phyloP scores from a whole-genome alignment of 2,113 vertebrate genomes.

The Numida meleagris region DNA sequence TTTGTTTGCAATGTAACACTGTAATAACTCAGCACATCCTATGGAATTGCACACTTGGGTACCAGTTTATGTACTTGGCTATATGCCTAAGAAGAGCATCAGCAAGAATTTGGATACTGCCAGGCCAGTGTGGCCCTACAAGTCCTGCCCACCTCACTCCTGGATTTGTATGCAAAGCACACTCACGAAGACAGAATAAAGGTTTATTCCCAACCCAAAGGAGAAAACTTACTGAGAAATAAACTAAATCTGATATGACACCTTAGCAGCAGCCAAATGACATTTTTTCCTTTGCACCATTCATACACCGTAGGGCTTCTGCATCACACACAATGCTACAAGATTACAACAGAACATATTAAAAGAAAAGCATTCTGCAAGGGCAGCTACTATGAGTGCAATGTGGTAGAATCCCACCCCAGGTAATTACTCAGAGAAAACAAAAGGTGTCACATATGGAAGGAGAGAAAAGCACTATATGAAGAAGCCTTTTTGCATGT shows the following conservation, averaged over 20 bases:
- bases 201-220: neutral
- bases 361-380: neutral
- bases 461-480: neutral
- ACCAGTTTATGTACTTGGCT: neutral
- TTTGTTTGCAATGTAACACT: neutral
- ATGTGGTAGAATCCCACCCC: neutral
- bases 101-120: neutral
- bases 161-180: constrained; percentile 1
- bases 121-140: neutral
- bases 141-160: neutral
- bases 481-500: neutral
- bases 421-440: constrained; percentile 8
- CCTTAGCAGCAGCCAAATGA: neutral
- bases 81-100: neutral
- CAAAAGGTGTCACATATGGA: constrained; percentile 7
- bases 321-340: fast-evolving
- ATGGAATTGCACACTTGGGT: neutral
- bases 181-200: constrained; percentile 14
- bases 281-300: neutral
- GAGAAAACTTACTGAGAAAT: neutral
- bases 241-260: neutral
- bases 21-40: neutral
- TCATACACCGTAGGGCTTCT: neutral
- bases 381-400: neutral
- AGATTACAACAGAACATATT: neutral